Conservation (phyloP, 1,140 invertebrate species). For the Drosophila saltans region DNA sequence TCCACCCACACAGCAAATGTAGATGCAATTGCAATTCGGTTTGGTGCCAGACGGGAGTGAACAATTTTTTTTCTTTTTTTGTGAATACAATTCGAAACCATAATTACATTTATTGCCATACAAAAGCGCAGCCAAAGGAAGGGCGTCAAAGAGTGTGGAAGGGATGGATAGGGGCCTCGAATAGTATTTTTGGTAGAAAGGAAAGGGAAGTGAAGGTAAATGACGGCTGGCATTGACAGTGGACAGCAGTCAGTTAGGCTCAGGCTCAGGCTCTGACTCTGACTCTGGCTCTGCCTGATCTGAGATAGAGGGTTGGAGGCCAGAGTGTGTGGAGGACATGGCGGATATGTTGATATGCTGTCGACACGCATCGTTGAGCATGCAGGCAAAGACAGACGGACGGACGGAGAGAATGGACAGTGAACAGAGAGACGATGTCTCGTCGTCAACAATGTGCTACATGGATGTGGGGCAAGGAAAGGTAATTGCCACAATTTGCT, state of each 20-base stretch:
- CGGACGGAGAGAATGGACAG: neutral
- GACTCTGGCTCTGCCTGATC: constrained; percentile 4
- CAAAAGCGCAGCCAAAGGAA: constrained; percentile 47
- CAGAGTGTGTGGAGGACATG: constrained; percentile 34
- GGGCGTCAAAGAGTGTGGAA: neutral
- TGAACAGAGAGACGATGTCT: constrained; percentile 35
- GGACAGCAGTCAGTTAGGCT: constrained; percentile 33
- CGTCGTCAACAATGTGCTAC: constrained; percentile 24
- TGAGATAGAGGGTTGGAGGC: constrained; percentile 4
- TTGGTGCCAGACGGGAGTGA: constrained; percentile 19
- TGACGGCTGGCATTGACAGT: constrained; percentile 45
- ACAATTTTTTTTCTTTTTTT: constrained; percentile 48
- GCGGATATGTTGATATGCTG: constrained; percentile 72
- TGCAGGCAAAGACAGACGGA: constrained; percentile 55
- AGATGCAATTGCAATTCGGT: constrained; percentile 11
- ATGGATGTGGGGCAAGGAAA: constrained; percentile 57
- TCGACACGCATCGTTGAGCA: constrained; percentile 77
- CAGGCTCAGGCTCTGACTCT: constrained; percentile 2
- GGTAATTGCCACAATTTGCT: constrained; percentile 81
- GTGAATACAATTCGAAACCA: constrained; percentile 66
- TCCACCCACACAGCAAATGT: neutral
- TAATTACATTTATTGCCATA: constrained; percentile 77
- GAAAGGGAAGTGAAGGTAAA: constrained; percentile 25
- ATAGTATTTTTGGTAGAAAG: neutral
- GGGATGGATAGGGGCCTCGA: no score